A percentile compares a stretch with the other conserved stretches of the same genome.
phyloP scores from a whole-genome alignment of 2,797 vertebrate species.

The Acrossocheilus wenchowensis region DNA sequence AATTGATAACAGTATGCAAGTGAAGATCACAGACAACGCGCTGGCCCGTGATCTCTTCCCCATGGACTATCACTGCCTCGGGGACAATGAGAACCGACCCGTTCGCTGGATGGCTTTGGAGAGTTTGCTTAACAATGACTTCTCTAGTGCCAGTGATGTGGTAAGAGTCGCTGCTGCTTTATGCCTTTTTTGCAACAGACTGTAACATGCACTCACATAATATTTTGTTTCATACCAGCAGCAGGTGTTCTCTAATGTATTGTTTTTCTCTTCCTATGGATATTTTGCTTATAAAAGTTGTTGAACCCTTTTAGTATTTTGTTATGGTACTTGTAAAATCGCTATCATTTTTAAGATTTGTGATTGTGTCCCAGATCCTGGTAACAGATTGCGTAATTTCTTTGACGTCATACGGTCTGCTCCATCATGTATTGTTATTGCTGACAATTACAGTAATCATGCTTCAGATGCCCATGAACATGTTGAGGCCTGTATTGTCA shows the following conservation, averaged over 20 bases:
- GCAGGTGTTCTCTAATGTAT: conserved; percentile 2
- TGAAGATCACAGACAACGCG: conserved; percentile 98
- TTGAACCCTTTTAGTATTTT: neutral
- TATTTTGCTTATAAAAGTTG: neutral
- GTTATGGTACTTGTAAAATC: neutral
- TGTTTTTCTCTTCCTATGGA: neutral
- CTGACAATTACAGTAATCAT: conserved; percentile 26
- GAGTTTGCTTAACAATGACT: conserved; percentile 96
- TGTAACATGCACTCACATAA: neutral
- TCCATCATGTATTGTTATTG: neutral
- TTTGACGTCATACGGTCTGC: conserved; percentile 9
- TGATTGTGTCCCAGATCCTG: neutral
- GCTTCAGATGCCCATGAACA: neutral
- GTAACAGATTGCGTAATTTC: neutral
- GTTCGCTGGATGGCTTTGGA: conserved; percentile 99
- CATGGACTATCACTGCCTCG: conserved; percentile 99
- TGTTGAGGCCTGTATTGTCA: conserved; percentile 24
- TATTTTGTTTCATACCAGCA: neutral
- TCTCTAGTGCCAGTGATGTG: conserved; percentile 98
- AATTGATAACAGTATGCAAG: conserved; percentile 97
- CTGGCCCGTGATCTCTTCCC: conserved; percentile 96
- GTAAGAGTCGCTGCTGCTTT: conserved; percentile 74
- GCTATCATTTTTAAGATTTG: neutral
- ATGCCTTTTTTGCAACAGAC: neutral
- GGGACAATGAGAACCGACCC: conserved; percentile 96